Conservation (phyloP, 2,888 invertebrate genomes). For the Ormyrus rosae region DNA sequence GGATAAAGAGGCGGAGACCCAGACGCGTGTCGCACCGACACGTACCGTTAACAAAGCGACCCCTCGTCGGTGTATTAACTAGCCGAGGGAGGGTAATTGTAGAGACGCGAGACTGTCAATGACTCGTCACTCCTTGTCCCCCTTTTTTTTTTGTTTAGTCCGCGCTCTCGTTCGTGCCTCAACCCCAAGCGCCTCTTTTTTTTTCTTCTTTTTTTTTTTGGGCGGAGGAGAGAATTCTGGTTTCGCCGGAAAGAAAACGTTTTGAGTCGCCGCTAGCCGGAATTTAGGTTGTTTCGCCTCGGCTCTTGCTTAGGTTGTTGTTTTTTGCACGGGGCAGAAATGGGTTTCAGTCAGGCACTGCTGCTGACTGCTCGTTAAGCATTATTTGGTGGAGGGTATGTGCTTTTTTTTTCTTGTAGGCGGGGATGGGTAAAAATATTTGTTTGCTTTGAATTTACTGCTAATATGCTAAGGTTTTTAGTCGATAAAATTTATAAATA, state of each 20-base stretch:
- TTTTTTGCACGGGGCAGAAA: too few species aligned
- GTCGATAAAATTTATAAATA: too few species aligned
- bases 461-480: too few species aligned
- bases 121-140: slow-evolving; percentile 8
- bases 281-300: background rate
- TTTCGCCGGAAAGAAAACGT: background rate
- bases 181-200: background rate
- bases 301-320: background rate
- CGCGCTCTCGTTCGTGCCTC: slow-evolving; percentile 34
- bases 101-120: slow-evolving; percentile 32
- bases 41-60: slow-evolving; percentile 18
- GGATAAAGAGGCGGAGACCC: too few species aligned
- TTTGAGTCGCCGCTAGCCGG: background rate
- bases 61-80: slow-evolving; percentile 25
- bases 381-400: too few species aligned
- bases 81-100: slow-evolving; percentile 16
- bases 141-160: background rate
- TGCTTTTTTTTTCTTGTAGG: too few species aligned
- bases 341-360: too few species aligned
- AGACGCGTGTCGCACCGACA: background rate
- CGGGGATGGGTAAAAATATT: too few species aligned
- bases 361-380: too few species aligned
- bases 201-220: background rate
- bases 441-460: too few species aligned
- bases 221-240: too few species aligned